Base-by-base conservation (phyloP, 1,140 invertebrate species). In the Dryas iulia region DNA sequence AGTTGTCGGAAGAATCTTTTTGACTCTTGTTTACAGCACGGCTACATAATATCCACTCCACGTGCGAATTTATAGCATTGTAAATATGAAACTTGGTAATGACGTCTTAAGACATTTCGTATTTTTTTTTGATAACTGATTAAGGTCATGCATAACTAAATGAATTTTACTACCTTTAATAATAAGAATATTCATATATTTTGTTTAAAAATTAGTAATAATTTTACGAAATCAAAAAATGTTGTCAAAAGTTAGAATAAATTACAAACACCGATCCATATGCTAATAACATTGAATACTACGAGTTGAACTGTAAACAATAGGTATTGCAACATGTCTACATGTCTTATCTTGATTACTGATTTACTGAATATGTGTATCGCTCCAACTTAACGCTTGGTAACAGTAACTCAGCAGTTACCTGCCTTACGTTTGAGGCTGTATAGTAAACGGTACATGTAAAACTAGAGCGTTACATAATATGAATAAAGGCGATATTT, bases 1-100 rank as follows among this genome's bases (percentile, higher is more conserved):
- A 74, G 69, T 64, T 71, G 79, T 82, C 77, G 72, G 68, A 81
- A 76, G 81, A 79, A 76, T 78, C 73, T 79, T 64, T 72, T 72
- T 66, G 65, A 72, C 65, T 68, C 28, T 58, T 47, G 71, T 63
- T 64, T 59, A 66, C 56, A 58, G 26, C 39, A 58, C 59, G 18
- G 53, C 35, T 59, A 59, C 67, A 47, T 56, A 53, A 56, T 56
- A 56, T 63, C 30, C 52, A 56, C 28, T 63, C 21, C 61, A 63
- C 61, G 61, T 63, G 61, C 52, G 7, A 56, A 56, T 30, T 54
- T 31, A 5, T 23, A 3, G 12, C 60, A 26, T n/a, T 12, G 8
- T 53, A 35, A 62, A 53, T 18, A n/a, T 62, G 18, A 39, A 62
- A 39, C 24, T 2, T 62, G 21, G 18, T 47, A 47, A 47, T 47